phyloP scores from a whole-genome alignment of 2,113 vertebrate species.

The Channa argus region DNA sequence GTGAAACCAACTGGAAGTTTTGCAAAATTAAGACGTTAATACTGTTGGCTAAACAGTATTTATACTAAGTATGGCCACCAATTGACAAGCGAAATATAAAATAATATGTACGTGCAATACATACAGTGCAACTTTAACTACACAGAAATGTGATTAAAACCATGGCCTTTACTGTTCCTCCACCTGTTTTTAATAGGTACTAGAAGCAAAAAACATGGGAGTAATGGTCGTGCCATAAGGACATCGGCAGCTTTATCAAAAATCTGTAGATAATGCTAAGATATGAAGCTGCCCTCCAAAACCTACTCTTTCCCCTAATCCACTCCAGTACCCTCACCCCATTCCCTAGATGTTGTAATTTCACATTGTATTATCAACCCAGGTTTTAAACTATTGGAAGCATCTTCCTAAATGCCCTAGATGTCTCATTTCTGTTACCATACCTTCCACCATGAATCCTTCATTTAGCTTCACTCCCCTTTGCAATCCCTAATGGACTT shows the following conservation, averaged over 20 bases:
- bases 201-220: too few species aligned
- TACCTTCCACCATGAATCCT: slow-evolving; percentile 69
- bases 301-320: slow-evolving; percentile 35
- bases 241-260: slow-evolving; percentile 58
- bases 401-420: slow-evolving; percentile 73
- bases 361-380: slow-evolving; percentile 71
- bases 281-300: slow-evolving; percentile 12
- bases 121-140: background rate
- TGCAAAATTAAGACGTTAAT: too few species aligned
- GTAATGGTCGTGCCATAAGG: slow-evolving; percentile 35
- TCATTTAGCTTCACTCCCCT: slow-evolving; percentile 79
- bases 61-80: background rate
- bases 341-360: slow-evolving; percentile 72
- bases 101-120: background rate
- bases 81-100: background rate
- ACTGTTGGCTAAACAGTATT: background rate
- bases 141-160: slow-evolving; percentile 1
- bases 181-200: slow-evolving; percentile 24
- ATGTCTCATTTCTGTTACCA: slow-evolving; percentile 72
- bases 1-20: too few species aligned
- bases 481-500: slow-evolving; percentile 85
- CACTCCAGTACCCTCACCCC: slow-evolving; percentile 46
- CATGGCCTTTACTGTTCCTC: background rate
- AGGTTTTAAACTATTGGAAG: slow-evolving; percentile 72
- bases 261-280: background rate